A percentile compares a stretch with the other conserved stretches of the same genome.
phyloP scores from a whole-genome alignment of 2,797 vertebrate genomes.

The Sebastes taczanowskii region DNA sequence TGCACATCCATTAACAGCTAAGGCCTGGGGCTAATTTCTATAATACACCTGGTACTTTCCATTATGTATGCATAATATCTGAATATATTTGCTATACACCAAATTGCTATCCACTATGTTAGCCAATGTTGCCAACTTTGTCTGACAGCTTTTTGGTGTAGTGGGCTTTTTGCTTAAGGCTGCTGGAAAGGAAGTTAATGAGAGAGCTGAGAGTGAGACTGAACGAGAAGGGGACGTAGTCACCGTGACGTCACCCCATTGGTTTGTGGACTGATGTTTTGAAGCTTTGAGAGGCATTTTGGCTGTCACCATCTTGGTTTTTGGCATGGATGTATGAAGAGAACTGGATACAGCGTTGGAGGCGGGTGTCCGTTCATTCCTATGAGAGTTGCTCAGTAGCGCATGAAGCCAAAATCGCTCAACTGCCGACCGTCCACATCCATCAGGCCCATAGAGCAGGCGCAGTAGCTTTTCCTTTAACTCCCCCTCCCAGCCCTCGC shows the following conservation, averaged over 20 bases:
- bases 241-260: too few species aligned
- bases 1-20: not conserved
- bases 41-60: not conserved
- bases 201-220: not conserved
- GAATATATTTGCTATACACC: not conserved
- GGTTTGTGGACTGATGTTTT: fast-evolving
- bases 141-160: not conserved
- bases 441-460: too few species aligned
- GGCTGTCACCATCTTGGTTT: too few species aligned
- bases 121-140: not conserved
- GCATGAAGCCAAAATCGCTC: too few species aligned
- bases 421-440: too few species aligned
- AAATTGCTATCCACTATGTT: not conserved
- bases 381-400: too few species aligned
- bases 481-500: too few species aligned
- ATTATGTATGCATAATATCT: not conserved
- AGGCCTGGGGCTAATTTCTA: not conserved
- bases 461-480: too few species aligned
- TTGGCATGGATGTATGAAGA: too few species aligned
- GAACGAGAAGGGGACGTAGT: not conserved
- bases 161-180: not conserved
- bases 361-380: too few species aligned
- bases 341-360: too few species aligned
- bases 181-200: not conserved
- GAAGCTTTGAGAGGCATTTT: too few species aligned